phyloP scores from a whole-genome alignment of 2,888 invertebrate species.

The Chalcis sispes region DNA sequence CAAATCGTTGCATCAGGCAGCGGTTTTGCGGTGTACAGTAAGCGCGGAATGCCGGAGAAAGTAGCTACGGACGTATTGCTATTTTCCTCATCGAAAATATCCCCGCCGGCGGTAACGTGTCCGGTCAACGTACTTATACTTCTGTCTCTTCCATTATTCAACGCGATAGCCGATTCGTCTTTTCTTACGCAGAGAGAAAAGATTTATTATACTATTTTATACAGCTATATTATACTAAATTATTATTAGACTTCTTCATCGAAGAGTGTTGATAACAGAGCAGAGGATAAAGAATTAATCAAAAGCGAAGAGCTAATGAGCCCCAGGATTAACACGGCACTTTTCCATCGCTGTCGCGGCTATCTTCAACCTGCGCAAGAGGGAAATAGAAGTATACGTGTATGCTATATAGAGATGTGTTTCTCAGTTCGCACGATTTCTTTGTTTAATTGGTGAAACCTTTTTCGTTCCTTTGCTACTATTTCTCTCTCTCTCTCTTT shows the following conservation, averaged over 20 bases:
- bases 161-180: too few relatives aligned
- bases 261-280: neutral
- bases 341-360: conserved; percentile 14
- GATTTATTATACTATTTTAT: too few relatives aligned
- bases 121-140: conserved; percentile 51
- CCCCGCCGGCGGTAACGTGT: conserved; percentile 37
- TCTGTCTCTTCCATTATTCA: conserved; percentile 13
- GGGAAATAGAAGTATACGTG: neutral
- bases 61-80: conserved; percentile 20
- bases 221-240: too few relatives aligned
- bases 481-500: too few relatives aligned
- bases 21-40: too few relatives aligned
- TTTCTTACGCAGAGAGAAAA: too few relatives aligned
- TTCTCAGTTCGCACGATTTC: conserved; percentile 52
- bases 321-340: conserved; percentile 9
- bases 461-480: conserved; percentile 4
- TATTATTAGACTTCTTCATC: neutral
- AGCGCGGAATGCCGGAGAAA: conserved; percentile 40
- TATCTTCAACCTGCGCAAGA: neutral
- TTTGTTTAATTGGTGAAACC: conserved; percentile 46
- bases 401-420: too few relatives aligned
- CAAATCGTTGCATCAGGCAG: too few relatives aligned
- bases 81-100: conserved; percentile 19
- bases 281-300: neutral
- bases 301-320: conserved; percentile 26